A percentile compares a stretch with the other conserved stretches of the same genome.
These are phyloP conservation scores for Bombus pyrosoma DNA, from an alignment of 1,140 invertebrate genomes.

Conservation along the genomic window DNA sequence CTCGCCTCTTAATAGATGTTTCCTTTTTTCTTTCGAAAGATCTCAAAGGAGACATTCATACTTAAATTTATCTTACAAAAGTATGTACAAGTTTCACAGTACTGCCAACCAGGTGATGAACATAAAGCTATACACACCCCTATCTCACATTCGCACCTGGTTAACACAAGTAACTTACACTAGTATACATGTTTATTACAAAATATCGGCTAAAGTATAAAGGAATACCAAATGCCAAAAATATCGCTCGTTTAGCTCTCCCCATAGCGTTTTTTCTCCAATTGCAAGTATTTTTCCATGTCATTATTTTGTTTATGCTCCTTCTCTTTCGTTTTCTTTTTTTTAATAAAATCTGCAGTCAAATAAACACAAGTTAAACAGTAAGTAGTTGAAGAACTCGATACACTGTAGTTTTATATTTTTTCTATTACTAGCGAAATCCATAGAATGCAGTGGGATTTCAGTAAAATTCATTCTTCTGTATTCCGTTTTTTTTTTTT, in stretches of 20 bases:
- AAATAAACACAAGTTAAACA: constrained; percentile 52
- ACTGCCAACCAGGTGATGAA: constrained; percentile 10
- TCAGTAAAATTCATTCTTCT: constrained; percentile 40
- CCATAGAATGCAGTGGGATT: constrained; percentile 31
- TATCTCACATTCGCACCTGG: constrained; percentile 26
- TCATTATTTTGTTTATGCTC: neutral
- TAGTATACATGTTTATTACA: constrained; percentile 69
- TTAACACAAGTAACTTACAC: constrained; percentile 56
- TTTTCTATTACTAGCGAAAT: constrained; percentile 21
- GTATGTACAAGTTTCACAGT: constrained; percentile 67
- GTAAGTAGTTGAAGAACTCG: constrained; percentile 1
- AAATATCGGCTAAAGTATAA: constrained; percentile 69
- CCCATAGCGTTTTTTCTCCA: neutral
- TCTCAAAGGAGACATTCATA: constrained; percentile 42
- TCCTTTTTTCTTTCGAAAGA: neutral
- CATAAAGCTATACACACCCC: constrained; percentile 58
- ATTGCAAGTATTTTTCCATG: neutral
- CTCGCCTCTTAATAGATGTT: neutral
- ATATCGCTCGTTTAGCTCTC: constrained; percentile 63
- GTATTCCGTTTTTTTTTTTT: constrained; percentile 22
- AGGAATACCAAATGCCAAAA: constrained; percentile 69
- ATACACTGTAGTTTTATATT: neutral
- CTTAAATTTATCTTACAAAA: constrained; percentile 72
- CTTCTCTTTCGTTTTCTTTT: neutral
- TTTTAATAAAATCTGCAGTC: constrained; percentile 40